A percentile compares a stretch with the other conserved stretches of the same genome.
Evolutionary conservation across 2,797 vertebrate genomes (phyloP).

Genomic region (Argentina silus): DNA sequence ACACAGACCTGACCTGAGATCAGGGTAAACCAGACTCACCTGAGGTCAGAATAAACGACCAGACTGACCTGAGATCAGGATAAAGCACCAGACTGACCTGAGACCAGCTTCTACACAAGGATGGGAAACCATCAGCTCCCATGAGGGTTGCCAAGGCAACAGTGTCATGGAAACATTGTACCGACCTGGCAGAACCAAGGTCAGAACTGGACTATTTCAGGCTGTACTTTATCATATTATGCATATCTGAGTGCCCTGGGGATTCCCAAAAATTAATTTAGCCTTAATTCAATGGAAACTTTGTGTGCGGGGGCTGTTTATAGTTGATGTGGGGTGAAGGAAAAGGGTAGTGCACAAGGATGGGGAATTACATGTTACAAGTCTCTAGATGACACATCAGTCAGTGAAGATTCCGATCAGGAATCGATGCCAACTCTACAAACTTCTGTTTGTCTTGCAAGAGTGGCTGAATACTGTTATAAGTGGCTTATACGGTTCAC

Average conservation of each 20-base stretch:
- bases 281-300: slow-evolving; percentile 65
- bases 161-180: slow-evolving; percentile 69
- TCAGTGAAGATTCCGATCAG: background rate
- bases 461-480: too few species aligned
- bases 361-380: slow-evolving; percentile 21
- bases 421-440: too few species aligned
- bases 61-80: too few species aligned
- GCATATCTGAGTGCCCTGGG: slow-evolving; percentile 59
- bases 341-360: slow-evolving; percentile 36
- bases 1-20: too few species aligned
- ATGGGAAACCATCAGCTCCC: slow-evolving; percentile 22
- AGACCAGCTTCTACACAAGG: background rate
- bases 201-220: slow-evolving; percentile 69
- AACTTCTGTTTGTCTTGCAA: too few species aligned
- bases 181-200: slow-evolving; percentile 64
- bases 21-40: too few species aligned
- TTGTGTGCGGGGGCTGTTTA: slow-evolving; percentile 56
- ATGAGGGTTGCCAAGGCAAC: slow-evolving; percentile 53
- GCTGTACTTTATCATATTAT: slow-evolving; percentile 49
- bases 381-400: slow-evolving; percentile 38
- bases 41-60: too few species aligned
- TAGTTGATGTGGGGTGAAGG: slow-evolving; percentile 50
- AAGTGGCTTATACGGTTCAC: too few species aligned
- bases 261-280: slow-evolving; percentile 44
- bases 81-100: background rate